A percentile compares a stretch with the other conserved stretches of the same genome.
Conservation (phyloP, 92 coral and sea anemone genomes). For the Diadumene lineata region DNA sequence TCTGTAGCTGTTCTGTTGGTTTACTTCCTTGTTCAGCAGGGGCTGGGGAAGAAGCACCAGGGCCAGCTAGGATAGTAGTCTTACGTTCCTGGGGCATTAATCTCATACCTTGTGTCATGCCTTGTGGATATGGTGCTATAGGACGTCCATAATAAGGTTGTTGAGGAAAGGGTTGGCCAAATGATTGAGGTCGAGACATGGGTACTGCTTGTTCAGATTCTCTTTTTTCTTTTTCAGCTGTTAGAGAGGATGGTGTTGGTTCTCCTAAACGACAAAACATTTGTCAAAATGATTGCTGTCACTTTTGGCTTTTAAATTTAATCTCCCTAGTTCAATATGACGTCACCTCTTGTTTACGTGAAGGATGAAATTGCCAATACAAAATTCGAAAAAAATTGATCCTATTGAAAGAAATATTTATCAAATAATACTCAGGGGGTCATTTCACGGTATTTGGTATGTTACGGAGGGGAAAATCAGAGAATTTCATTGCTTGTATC, state of each 20-base stretch:
- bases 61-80: constrained; percentile 28
- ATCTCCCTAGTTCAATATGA: too few relatives aligned
- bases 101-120: constrained; percentile 47
- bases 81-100: constrained; percentile 48
- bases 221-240: constrained; percentile 68
- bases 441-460: too few relatives aligned
- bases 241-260: constrained; percentile 80
- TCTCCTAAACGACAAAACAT: constrained; percentile 46
- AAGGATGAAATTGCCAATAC: too few relatives aligned
- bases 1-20: neutral
- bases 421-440: too few relatives aligned
- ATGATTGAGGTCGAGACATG: constrained; percentile 63
- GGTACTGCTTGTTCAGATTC: constrained; percentile 56
- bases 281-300: too few relatives aligned
- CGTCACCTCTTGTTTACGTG: too few relatives aligned
- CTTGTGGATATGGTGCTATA: constrained; percentile 55
- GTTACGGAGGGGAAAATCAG: too few relatives aligned
- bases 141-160: constrained; percentile 52
- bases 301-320: neutral
- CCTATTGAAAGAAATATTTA: too few relatives aligned
- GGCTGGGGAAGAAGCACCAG: constrained; percentile 21
- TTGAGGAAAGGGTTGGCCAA: constrained; percentile 56
- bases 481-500: too few relatives aligned
- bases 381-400: too few relatives aligned
- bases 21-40: neutral